Conservation (phyloP, 2,113 vertebrate species). For the Megaceryle torquata region DNA sequence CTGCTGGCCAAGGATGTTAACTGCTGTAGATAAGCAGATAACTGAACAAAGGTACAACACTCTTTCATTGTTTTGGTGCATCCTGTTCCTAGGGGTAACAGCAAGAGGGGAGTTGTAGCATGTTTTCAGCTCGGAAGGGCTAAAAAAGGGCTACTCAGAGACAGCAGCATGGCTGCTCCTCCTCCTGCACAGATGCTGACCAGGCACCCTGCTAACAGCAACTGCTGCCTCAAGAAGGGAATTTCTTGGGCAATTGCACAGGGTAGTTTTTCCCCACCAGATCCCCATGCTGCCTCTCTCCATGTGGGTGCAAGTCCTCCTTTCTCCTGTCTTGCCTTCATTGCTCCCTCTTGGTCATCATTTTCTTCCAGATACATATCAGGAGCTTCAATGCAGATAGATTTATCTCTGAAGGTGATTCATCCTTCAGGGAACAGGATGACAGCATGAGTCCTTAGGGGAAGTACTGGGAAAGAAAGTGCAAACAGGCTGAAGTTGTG, state of each 20-base stretch:
- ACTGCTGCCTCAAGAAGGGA: not conserved
- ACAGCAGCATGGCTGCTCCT: not conserved
- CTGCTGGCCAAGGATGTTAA: not conserved
- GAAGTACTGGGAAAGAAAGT: not conserved
- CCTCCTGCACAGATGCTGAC: not conserved
- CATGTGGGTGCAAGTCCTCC: not conserved
- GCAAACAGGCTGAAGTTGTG: not conserved
- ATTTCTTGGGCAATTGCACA: fast-evolving
- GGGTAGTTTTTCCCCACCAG: fast-evolving
- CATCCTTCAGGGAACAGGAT: not conserved
- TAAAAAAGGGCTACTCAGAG: not conserved
- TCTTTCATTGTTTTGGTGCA: not conserved
- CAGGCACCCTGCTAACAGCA: not conserved
- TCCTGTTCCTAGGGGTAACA: not conserved
- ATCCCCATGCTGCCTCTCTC: fast-evolving
- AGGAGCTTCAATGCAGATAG: not conserved
- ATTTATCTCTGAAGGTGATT: not conserved
- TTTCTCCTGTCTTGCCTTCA: not conserved
- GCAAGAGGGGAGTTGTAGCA: not conserved
- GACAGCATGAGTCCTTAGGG: not conserved
- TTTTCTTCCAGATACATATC: not conserved
- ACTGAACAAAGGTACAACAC: not conserved
- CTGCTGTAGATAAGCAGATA: not conserved
- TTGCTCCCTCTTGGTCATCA: not conserved
- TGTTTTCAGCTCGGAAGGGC: not conserved